phyloP scores from a whole-genome alignment of 2,113 vertebrate species.

The Aegotheles bennettii region DNA sequence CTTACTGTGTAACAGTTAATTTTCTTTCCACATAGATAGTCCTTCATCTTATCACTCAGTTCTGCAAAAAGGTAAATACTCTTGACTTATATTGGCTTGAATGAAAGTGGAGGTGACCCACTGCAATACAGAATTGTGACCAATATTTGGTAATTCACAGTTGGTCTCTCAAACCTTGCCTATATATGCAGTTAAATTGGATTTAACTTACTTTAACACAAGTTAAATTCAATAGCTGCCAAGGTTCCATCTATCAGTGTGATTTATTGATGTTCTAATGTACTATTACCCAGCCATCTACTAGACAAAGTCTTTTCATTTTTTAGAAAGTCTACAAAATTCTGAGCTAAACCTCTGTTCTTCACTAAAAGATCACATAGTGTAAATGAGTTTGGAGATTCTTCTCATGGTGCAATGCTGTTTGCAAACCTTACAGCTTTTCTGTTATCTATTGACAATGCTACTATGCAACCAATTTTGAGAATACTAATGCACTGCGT shows the following conservation, averaged over 20 bases:
- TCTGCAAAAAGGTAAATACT: background rate
- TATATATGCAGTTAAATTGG: background rate
- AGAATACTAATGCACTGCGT: background rate
- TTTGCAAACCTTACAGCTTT: background rate
- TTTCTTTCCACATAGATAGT: background rate
- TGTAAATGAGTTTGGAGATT: background rate
- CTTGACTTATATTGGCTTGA: background rate
- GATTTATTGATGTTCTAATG: background rate
- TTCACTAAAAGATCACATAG: background rate
- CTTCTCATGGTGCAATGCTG: background rate
- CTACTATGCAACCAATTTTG: background rate
- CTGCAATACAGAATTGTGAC: background rate
- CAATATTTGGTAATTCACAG: background rate
- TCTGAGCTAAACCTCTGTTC: background rate
- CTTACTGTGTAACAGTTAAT: background rate
- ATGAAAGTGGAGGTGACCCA: background rate
- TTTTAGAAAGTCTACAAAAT: background rate
- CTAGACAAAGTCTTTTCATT: background rate
- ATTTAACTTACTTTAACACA: background rate
- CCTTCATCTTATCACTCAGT: background rate
- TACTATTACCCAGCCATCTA: background rate
- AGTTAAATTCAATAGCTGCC: background rate
- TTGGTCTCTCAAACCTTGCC: background rate
- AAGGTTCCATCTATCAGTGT: background rate
- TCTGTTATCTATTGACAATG: background rate